Conservation (phyloP, 2,888 invertebrate species). For the Andrena camellia region DNA sequence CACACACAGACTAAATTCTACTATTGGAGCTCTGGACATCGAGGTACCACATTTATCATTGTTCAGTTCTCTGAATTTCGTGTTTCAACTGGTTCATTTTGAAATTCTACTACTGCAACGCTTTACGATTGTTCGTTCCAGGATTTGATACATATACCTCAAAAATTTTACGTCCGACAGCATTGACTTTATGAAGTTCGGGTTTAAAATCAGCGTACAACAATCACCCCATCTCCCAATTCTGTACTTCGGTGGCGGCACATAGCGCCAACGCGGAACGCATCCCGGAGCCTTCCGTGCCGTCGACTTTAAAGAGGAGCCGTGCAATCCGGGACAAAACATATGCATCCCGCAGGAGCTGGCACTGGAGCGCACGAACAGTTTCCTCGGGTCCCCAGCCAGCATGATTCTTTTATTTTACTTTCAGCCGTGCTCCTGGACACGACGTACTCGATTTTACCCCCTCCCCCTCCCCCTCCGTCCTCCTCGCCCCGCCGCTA, state of each 20-base stretch:
- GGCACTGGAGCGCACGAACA: slow-evolving; percentile 62
- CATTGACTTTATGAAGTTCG: no score
- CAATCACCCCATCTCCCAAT: no score
- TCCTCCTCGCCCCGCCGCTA: slow-evolving; percentile 35
- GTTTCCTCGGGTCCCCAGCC: slow-evolving; percentile 77
- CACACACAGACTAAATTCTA: neutral
- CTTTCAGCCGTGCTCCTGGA: slow-evolving; percentile 75
- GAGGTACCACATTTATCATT: slow-evolving; percentile 7
- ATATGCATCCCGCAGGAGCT: slow-evolving; percentile 55
- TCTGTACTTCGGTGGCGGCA: neutral
- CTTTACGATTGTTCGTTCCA: slow-evolving; percentile 4
- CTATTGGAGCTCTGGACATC: neutral
- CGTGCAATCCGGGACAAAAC: slow-evolving; percentile 64
- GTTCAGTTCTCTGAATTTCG: neutral
- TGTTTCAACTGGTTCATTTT: neutral
- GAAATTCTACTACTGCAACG: neutral
- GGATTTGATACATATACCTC: neutral
- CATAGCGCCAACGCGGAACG: neutral
- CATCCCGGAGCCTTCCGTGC: slow-evolving; percentile 2
- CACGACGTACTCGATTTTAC: slow-evolving; percentile 75
- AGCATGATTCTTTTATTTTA: slow-evolving; percentile 84
- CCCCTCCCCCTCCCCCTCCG: slow-evolving; percentile 46
- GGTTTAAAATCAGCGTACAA: no score
- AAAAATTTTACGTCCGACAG: no score
- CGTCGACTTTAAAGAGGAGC: slow-evolving; percentile 44